Percentiles rank a stretch among this genome's conserved stretches.
These are phyloP conservation scores for Nannobrachium achirus DNA, from an alignment of 2,113 vertebrate genomes.

Conservation along the genomic window DNA sequence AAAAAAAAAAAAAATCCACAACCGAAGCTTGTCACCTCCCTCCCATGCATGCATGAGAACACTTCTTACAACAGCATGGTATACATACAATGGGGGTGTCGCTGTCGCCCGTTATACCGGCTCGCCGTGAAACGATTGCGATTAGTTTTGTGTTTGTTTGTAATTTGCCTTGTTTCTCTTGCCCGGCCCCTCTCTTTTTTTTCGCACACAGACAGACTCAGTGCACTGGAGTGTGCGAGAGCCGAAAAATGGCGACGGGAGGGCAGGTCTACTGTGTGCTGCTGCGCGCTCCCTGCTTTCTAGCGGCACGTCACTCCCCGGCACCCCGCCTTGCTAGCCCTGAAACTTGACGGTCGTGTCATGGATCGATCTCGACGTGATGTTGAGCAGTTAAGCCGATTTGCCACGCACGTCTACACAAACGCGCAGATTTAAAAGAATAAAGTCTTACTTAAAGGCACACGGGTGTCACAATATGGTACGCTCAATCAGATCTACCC, in stretches of 20 bases:
- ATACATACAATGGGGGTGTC: too few species aligned
- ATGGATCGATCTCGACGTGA: too few species aligned
- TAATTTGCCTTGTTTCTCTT: conserved; percentile 49
- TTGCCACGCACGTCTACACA: too few species aligned
- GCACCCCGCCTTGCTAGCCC: too few species aligned
- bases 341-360: too few species aligned
- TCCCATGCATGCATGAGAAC: conserved; percentile 52
- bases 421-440: too few species aligned
- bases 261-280: conserved; percentile 79
- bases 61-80: not conserved
- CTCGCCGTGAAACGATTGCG: conserved; percentile 13
- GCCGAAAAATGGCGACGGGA: conserved; percentile 82
- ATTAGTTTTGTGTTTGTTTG: conserved; percentile 10
- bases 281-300: conserved; percentile 61
- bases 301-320: conserved; percentile 59
- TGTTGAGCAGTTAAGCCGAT: too few species aligned
- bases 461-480: too few species aligned
- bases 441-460: too few species aligned
- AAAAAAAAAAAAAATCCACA: conserved; percentile 37
- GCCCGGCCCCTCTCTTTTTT: conserved; percentile 45
- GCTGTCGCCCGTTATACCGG: conserved; percentile 14
- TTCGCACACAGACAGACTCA: not conserved
- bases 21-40: conserved; percentile 35
- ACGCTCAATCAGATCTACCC: too few species aligned
- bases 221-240: conserved; percentile 47